Evolutionary conservation across 2,113 vertebrate species (phyloP).

Genomic region (Agapornis roseicollis): DNA sequence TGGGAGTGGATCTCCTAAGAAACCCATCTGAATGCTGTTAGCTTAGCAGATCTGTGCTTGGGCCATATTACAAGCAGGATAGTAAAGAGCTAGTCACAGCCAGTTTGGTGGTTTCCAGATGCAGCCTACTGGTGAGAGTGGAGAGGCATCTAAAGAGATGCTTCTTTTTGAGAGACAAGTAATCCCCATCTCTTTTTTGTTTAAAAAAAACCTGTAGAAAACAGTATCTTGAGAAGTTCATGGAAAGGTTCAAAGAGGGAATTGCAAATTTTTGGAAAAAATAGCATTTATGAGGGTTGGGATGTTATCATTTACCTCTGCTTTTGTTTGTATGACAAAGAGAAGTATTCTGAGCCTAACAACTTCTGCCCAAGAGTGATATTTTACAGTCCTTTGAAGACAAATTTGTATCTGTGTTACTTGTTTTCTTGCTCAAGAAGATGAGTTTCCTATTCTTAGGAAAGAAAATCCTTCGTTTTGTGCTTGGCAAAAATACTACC

Average conservation of each 20-base stretch:
- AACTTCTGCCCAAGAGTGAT: neutral
- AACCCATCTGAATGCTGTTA: neutral
- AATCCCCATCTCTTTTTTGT: fast-evolving
- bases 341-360: neutral
- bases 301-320: neutral
- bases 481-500: neutral
- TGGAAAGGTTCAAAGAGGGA: neutral
- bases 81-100: neutral
- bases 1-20: neutral
- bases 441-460: neutral
- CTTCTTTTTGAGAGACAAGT: neutral
- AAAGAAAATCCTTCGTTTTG: neutral
- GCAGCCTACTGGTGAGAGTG: neutral
- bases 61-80: neutral
- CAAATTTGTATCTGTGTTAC: neutral
- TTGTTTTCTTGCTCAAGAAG: neutral
- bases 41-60: neutral
- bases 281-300: neutral
- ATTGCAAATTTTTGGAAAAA: neutral
- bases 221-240: neutral
- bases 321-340: neutral
- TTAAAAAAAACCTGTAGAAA: neutral
- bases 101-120: neutral
- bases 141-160: neutral
- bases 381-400: neutral